Percentiles rank a stretch among this genome's conserved stretches.
These are phyloP conservation scores for Rotaria macrura DNA, from an alignment of 2,888 invertebrate genomes.

Conservation along the genomic window DNA sequence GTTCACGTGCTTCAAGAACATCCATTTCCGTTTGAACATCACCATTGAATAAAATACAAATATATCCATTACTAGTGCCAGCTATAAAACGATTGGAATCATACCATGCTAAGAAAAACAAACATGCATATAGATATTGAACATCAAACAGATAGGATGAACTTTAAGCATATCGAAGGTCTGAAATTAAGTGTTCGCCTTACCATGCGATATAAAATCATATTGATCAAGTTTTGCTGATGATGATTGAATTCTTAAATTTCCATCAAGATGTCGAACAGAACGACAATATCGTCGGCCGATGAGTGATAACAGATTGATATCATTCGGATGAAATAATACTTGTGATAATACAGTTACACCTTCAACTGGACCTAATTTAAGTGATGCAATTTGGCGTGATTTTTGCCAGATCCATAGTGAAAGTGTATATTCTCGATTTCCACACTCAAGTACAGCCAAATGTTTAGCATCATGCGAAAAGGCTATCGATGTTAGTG, in stretches of 20 bases:
- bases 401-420: constrained; percentile 1
- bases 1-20: background rate
- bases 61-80: background rate
- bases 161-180: too few relatives aligned
- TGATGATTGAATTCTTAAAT: constrained; percentile 2
- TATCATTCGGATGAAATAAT: background rate
- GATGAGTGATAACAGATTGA: background rate
- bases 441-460: background rate
- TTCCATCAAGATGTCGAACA: background rate
- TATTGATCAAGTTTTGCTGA: background rate
- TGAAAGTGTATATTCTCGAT: constrained; percentile 4
- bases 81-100: background rate
- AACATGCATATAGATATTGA: too few relatives aligned
- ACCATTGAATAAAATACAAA: background rate
- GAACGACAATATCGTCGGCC: background rate
- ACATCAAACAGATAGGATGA: too few relatives aligned
- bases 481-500: background rate
- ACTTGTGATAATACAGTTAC: background rate
- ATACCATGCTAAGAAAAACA: background rate
- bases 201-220: constrained; percentile 15
- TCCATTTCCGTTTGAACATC: constrained; percentile 1
- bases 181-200: too few relatives aligned
- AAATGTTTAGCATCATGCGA: constrained; percentile 18
- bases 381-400: background rate
- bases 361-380: background rate